Evolutionary conservation across 2,888 invertebrate genomes (phyloP), one percentile per base, ranked within the genome.

Genomic region (Xylophagus ater): DNA sequence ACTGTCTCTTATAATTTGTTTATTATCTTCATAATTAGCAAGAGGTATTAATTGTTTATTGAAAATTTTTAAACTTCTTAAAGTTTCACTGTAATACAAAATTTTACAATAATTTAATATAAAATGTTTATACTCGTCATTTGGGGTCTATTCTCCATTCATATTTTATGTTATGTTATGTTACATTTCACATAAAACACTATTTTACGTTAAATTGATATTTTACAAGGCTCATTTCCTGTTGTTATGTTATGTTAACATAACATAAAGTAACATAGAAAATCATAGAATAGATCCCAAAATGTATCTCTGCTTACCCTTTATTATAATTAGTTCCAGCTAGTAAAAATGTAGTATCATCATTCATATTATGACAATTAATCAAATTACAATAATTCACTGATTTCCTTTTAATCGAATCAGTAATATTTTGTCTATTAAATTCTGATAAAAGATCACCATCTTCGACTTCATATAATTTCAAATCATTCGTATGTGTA

Each of bases 401-500:
- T 49, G 71, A 69, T 50, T 71, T 74, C 33, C 76, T 67, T 62
- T 70, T 74, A 43, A 76, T 72, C 35, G 66, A 66, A 40, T 68
- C 66, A 4, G 76, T 71, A 26, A 87, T 62, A 40, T 71, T 64
- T 34, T 68, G 66, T 18, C 86, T 71, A 3, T 60, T 61, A 52
- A 76, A 78, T 44, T 67, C 69, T 4, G 60, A 59, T 8, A 74
- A 57, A 18, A 75, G 67, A 49, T 78, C 76, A 0, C 75, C 80
- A 37, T 70, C 75, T 6, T 72, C 71, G 1, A 67, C 56, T 41
- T 78, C 69, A 76, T 84, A 88, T 14, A 83, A 54, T 51, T 76
- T 76, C 25, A 86, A 57, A 45, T 81, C 79, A 50, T 75, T 74
- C 10, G 76, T 78, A 55, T 84, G 78, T 0, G 84, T 82, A 24